Percentiles rank a stretch among this genome's conserved stretches.
Evolutionary conservation across 2,888 invertebrate genomes (phyloP).

Genomic region (Drosophila rellima): DNA sequence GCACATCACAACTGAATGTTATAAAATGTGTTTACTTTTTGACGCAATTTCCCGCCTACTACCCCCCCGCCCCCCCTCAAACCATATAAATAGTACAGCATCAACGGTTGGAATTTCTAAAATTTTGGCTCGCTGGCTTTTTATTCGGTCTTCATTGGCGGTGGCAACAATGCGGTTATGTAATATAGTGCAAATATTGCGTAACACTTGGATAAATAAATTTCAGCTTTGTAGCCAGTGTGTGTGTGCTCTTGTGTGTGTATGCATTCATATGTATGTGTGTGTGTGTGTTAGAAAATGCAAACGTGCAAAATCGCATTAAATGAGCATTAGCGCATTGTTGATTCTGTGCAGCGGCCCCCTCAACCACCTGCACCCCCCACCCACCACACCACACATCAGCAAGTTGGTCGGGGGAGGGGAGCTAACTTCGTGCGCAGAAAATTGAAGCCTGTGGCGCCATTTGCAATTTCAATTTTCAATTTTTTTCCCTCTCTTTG

Average conservation of each 20-base stretch:
- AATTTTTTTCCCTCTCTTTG: slow-evolving; percentile 9
- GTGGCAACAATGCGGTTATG: slow-evolving; percentile 74
- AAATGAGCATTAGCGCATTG: slow-evolving; percentile 80
- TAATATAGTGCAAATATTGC: slow-evolving; percentile 79
- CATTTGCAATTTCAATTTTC: slow-evolving; percentile 44
- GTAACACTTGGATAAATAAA: slow-evolving; percentile 74
- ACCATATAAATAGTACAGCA: background rate
- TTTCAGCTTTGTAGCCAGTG: slow-evolving; percentile 44
- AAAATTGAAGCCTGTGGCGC: slow-evolving; percentile 25
- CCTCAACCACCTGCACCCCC: background rate
- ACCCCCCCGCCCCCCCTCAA: background rate
- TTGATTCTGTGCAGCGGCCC: slow-evolving; percentile 57
- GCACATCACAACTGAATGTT: slow-evolving; percentile 18
- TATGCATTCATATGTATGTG: too few species aligned
- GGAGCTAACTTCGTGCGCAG: background rate
- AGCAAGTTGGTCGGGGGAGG: background rate
- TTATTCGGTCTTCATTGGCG: slow-evolving; percentile 69
- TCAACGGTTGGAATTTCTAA: background rate
- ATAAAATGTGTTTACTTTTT: slow-evolving; percentile 33
- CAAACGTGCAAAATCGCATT: slow-evolving; percentile 80
- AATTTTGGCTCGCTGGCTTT: slow-evolving; percentile 35
- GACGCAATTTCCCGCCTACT: slow-evolving; percentile 9
- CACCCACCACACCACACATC: background rate
- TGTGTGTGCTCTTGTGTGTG: slow-evolving; percentile 17
- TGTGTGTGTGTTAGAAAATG: slow-evolving; percentile 48